A percentile compares a stretch with the other conserved stretches of the same genome.
These are phyloP conservation scores for Plutomurus gul DNA, from an alignment of 1,140 invertebrate genomes.

Conservation along the genomic window DNA sequence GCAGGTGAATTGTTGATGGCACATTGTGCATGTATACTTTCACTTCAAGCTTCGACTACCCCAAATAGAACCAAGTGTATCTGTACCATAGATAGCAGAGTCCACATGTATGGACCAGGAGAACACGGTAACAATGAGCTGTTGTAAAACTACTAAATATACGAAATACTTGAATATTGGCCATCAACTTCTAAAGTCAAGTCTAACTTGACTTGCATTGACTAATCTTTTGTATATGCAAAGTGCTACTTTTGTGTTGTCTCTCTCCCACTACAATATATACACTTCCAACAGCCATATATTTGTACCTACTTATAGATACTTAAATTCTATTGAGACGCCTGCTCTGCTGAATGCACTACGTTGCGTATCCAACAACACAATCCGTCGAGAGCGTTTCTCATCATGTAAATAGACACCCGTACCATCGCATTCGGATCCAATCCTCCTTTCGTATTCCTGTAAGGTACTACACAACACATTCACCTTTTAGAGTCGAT, in stretches of 20 bases:
- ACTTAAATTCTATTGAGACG: slow-evolving; percentile 7
- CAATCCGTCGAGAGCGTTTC: background rate
- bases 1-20: background rate
- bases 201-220: background rate
- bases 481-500: no score
- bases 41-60: slow-evolving; percentile 32
- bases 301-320: background rate
- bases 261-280: background rate
- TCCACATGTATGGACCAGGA: background rate
- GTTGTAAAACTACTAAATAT: no score
- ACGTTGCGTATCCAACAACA: background rate
- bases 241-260: background rate
- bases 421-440: slow-evolving; percentile 29
- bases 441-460: background rate
- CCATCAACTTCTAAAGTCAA: no score
- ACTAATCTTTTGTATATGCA: background rate
- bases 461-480: background rate
- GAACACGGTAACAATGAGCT: background rate
- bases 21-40: slow-evolving; percentile 21
- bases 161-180: no score
- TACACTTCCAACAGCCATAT: no score
- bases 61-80: background rate
- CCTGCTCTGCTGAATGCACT: no score
- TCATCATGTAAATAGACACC: slow-evolving; percentile 22
- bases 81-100: background rate